Base-by-base conservation (phyloP, 2,797 vertebrate species). In the Tympanoctomys barrerae region DNA sequence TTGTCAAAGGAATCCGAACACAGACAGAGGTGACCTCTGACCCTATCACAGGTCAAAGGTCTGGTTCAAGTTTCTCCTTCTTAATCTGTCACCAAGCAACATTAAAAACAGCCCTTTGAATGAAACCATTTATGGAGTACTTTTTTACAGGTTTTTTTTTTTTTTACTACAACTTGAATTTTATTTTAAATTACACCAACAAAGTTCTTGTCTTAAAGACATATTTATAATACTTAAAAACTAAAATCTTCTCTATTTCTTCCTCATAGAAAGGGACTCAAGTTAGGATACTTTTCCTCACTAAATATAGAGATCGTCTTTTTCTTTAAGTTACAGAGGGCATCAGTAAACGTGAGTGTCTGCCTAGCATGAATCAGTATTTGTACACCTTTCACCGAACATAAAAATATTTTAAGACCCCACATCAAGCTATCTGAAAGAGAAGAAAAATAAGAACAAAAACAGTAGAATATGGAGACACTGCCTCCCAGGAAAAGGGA, bases 31-130 rank as follows among this genome's bases (percentile, higher is more conserved):
- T 97, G 97, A 99, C 99, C 99, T 98, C 89, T 99, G 98, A 98
- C 98, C 99, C 98, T 97, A 95, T 93, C 97, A 90, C 96, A 97
- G 98, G 98, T 98, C 98, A 98, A 98, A 98, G 98, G 99, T 99
- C 98, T 98, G 99, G 98, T 99, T 99, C 98, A 99, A 99, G 98
- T 99, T 99, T 99, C 98, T 98, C 98, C 98, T 97, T 98, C 98
- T 97, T 97, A 98, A 98, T 98, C 98, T 98, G 98, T 98, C 98
- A 96, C 98, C 96, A 92, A 97, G 98, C 93, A 98, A 98, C 98
- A 88, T 84, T 68, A 91, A 97, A 98, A 98, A 97, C 95, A 98
- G 98, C 89, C 95, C 91, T 98, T 97, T 97, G 98, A 98, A 96
- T 97, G 97, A 98, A 97, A 98, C 96, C 93, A 94, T 98, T 98